These are phyloP conservation scores for Microctenopoma stevenorrisi DNA, from an alignment of 2,797 vertebrate genomes.

Conservation along the genomic window DNA sequence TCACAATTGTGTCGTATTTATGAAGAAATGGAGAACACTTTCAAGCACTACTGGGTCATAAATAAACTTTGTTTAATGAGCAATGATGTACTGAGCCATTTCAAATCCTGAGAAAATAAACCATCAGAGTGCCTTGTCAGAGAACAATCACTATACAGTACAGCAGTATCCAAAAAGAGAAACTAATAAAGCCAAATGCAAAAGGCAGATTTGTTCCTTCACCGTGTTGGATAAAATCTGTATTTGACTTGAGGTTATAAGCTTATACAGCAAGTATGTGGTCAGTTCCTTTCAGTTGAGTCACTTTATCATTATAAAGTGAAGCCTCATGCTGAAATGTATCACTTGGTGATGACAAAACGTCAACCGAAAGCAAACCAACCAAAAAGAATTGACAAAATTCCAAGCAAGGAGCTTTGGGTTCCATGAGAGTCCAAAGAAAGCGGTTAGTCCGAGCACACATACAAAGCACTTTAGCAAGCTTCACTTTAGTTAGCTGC, in stretches of 20 bases:
- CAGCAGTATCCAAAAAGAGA: constrained; percentile 22
- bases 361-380: constrained; percentile 29
- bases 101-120: neutral
- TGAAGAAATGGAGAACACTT: too few relatives aligned
- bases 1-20: too few relatives aligned
- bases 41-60: too few relatives aligned
- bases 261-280: neutral
- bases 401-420: neutral
- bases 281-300: constrained; percentile 39
- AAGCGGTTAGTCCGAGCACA: neutral
- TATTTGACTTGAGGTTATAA: constrained; percentile 10
- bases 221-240: constrained; percentile 51
- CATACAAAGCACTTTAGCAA: neutral
- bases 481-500: constrained; percentile 6
- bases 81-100: too few relatives aligned
- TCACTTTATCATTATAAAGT: constrained; percentile 5
- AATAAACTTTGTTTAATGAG: too few relatives aligned
- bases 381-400: neutral
- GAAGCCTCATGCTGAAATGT: constrained; percentile 12
- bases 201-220: constrained; percentile 70
- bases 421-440: constrained; percentile 4
- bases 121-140: constrained; percentile 31
- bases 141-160: constrained; percentile 21
- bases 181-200: neutral
- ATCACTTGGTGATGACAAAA: constrained; percentile 16